Conservation (phyloP, 2,888 invertebrate species). For the Serripes groenlandicus region DNA sequence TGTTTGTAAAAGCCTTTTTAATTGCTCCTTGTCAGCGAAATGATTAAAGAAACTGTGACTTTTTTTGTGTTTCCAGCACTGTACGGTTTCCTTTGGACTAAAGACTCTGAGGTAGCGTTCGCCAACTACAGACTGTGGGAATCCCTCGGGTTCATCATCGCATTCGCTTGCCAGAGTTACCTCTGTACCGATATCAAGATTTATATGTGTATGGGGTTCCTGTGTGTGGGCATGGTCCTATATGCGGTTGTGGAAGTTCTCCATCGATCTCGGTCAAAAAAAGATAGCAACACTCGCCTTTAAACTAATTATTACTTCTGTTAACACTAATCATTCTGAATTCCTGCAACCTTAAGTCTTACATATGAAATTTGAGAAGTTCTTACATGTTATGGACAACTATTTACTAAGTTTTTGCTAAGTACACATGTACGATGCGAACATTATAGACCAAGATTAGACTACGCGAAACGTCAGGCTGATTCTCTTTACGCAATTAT, state of each 20-base stretch:
- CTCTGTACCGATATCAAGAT: conserved; percentile 92
- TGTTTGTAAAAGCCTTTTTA: not conserved
- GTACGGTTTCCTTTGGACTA: conserved; percentile 73
- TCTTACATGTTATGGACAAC: no score
- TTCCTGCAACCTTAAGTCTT: no score
- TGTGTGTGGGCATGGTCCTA: conserved; percentile 68
- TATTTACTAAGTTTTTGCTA: no score
- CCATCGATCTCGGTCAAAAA: conserved; percentile 16
- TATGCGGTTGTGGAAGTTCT: conserved; percentile 67
- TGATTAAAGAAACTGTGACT: not conserved
- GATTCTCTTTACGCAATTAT: no score
- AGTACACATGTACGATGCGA: no score
- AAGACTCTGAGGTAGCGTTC: conserved; percentile 70
- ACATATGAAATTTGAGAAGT: no score
- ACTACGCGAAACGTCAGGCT: no score
- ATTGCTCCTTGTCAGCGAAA: not conserved
- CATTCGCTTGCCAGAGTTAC: conserved; percentile 93
- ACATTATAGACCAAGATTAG: no score
- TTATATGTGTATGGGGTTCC: conserved; percentile 86
- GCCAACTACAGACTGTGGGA: conserved; percentile 91
- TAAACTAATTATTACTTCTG: no score
- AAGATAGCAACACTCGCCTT: not conserved
- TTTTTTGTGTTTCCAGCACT: conserved; percentile 60
- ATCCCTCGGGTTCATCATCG: conserved; percentile 95
- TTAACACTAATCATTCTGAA: no score